Conservation (phyloP, 2,888 invertebrate species). For the Polymixis lichenea region DNA sequence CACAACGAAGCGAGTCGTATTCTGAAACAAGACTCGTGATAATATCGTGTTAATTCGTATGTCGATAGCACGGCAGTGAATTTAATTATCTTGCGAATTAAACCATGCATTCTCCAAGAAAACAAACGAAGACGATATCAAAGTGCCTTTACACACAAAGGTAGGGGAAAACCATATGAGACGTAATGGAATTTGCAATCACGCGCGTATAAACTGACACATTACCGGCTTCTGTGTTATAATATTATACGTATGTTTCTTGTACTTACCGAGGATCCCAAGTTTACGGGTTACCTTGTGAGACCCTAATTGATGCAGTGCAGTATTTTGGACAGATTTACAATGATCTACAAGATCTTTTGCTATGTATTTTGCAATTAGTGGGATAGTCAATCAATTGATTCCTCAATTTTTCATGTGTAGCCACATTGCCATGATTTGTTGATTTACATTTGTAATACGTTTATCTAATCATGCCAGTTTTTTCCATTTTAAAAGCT, state of each 20-base stretch:
- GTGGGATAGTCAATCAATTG: not conserved
- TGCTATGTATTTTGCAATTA: not conserved
- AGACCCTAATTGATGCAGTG: slow-evolving; percentile 1
- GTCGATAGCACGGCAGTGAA: too few relatives aligned
- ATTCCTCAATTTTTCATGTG: not conserved
- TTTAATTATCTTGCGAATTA: too few relatives aligned
- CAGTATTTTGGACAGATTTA: not conserved
- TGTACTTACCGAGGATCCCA: slow-evolving; percentile 4
- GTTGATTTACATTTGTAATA: not conserved
- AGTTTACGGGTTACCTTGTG: slow-evolving; percentile 10
- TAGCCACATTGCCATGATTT: not conserved
- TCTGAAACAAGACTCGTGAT: not conserved
- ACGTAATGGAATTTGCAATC: slow-evolving; percentile 66
- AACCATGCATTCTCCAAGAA: not conserved
- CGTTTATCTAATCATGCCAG: not conserved
- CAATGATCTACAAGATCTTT: not conserved
- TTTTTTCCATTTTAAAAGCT: not conserved
- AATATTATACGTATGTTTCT: slow-evolving; percentile 39
- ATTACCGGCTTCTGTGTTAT: slow-evolving; percentile 39
- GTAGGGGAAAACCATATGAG: slow-evolving; percentile 30
- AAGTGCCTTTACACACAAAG: slow-evolving; percentile 20
- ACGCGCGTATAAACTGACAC: slow-evolving; percentile 56
- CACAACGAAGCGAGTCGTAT: not conserved
- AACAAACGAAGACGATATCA: not conserved
- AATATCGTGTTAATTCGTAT: too few relatives aligned